These are phyloP conservation scores for Myotis davidii DNA, from an alignment of 2,113 vertebrate species.

Conservation along the genomic window DNA sequence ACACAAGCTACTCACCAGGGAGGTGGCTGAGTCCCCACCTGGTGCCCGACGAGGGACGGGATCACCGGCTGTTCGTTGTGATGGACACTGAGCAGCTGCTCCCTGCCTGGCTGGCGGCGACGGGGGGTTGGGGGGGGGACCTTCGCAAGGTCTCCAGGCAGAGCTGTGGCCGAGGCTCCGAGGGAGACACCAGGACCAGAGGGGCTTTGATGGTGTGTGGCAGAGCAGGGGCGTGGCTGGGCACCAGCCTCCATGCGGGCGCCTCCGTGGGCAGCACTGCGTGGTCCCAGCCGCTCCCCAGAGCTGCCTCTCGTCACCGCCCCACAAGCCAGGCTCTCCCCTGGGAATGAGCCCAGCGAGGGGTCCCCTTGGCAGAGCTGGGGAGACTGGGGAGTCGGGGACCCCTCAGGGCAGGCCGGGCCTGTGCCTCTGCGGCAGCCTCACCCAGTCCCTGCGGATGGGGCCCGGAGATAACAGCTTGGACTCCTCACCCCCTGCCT, in stretches of 20 bases:
- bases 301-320: not conserved
- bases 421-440: not conserved
- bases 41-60: constrained; percentile 65
- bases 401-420: too few species aligned
- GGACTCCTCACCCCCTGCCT: not conserved
- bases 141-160: not conserved
- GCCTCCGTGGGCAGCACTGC: too few species aligned
- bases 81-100: not conserved
- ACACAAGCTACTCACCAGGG: constrained; percentile 78
- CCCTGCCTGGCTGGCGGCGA: constrained; percentile 25
- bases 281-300: not conserved
- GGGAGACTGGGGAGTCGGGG: not conserved
- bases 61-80: constrained; percentile 11
- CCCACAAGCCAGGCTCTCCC: not conserved
- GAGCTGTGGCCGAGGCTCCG: rapidly evolving
- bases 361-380: not conserved
- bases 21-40: not conserved
- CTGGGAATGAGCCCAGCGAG: too few species aligned
- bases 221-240: too few species aligned
- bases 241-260: too few species aligned
- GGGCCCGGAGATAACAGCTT: not conserved
- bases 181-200: too few species aligned
- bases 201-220: too few species aligned
- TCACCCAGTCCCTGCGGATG: not conserved
- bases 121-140: too few species aligned